Evolutionary conservation across 2,888 invertebrate species (phyloP).

Genomic region (Polietes domitor): DNA sequence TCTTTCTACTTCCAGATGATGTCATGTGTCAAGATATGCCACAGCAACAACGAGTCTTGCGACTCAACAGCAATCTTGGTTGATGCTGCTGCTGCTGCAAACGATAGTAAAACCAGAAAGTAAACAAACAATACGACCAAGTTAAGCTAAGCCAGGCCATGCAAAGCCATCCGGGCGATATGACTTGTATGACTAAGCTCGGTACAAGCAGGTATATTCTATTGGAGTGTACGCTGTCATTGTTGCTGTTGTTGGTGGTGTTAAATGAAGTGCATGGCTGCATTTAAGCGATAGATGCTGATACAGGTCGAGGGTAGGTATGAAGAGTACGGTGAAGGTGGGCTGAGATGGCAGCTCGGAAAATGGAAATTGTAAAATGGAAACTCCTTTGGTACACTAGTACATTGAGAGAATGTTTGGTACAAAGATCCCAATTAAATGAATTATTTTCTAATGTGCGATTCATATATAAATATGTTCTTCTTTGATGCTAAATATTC

Average conservation of each 20-base stretch:
- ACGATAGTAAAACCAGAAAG: not conserved
- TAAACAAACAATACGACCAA: not conserved
- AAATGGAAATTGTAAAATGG: too few relatives aligned
- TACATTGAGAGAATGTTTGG: too few relatives aligned
- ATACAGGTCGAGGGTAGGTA: not conserved
- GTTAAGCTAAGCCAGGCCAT: not conserved
- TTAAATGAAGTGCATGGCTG: not conserved
- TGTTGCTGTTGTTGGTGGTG: not conserved
- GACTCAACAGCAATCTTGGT: not conserved
- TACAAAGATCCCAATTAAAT: too few relatives aligned
- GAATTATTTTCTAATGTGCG: too few relatives aligned
- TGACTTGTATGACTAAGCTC: not conserved
- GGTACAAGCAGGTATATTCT: not conserved
- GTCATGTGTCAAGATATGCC: constrained; percentile 57
- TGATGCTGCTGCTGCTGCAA: not conserved
- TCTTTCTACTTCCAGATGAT: constrained; percentile 47
- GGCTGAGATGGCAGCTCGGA: too few relatives aligned
- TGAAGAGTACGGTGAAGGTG: too few relatives aligned
- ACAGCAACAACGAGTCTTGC: not conserved
- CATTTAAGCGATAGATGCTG: not conserved
- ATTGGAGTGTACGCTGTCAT: not conserved
- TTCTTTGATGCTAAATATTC: too few relatives aligned
- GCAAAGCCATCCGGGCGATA: not conserved
- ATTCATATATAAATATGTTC: too few relatives aligned
- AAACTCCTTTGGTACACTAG: too few relatives aligned